Percentiles rank a stretch among this genome's conserved stretches.
Conservation (phyloP, 1,140 invertebrate species). For the Drosophila triauraria region DNA sequence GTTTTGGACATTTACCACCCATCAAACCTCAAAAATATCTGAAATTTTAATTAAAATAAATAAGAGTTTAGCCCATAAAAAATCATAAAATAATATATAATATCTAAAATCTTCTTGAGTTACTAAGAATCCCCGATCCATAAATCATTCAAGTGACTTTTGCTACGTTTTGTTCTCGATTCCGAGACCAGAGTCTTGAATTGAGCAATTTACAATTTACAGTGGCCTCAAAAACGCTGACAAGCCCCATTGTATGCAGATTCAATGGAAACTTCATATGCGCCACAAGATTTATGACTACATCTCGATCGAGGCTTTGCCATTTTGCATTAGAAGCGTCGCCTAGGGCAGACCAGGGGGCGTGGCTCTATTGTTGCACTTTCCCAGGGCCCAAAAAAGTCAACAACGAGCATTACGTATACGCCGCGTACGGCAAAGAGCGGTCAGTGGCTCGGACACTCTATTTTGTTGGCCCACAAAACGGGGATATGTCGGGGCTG, state of each 20-base stretch:
- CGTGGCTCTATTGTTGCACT: slow-evolving; percentile 63
- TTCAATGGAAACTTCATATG: slow-evolving; percentile 61
- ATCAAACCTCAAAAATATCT: not conserved
- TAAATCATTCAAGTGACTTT: not conserved
- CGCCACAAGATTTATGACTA: slow-evolving; percentile 72
- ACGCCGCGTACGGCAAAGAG: slow-evolving; percentile 53
- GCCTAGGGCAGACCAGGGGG: slow-evolving; percentile 34
- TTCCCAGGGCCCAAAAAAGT: slow-evolving; percentile 18
- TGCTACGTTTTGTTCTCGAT: slow-evolving; percentile 16
- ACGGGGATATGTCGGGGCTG: not conserved
- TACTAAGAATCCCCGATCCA: not conserved
- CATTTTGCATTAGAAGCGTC: slow-evolving; percentile 48
- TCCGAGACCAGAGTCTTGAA: slow-evolving; percentile 22
- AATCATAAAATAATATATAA: not conserved
- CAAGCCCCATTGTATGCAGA: slow-evolving; percentile 59
- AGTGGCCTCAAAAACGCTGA: slow-evolving; percentile 23
- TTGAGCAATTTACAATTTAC: slow-evolving; percentile 37
- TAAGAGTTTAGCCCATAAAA: not conserved
- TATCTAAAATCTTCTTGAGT: not conserved
- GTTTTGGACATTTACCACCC: too few relatives aligned
- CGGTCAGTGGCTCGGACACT: slow-evolving; percentile 74
- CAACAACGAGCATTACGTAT: slow-evolving; percentile 55
- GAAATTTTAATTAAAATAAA: not conserved
- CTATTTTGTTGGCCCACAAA: slow-evolving; percentile 55
- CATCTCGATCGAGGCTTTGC: slow-evolving; percentile 53